phyloP scores from a whole-genome alignment of 2,888 invertebrate genomes.

The Sinopyrophorus schimmeli region DNA sequence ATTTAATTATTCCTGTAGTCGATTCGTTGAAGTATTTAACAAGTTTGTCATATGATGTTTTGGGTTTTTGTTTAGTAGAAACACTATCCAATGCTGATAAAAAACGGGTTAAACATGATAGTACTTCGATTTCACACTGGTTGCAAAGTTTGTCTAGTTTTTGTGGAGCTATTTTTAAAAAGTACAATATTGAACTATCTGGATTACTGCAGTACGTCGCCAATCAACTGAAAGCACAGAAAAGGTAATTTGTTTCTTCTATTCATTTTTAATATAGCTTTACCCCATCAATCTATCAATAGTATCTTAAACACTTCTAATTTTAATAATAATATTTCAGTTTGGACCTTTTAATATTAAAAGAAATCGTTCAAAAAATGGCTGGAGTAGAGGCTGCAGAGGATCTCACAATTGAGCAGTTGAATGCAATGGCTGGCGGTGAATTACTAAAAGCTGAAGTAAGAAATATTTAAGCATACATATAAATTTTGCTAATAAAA shows the following conservation, averaged over 20 bases:
- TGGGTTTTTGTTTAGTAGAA: conserved; percentile 94
- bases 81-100: conserved; percentile 80
- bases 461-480: too few species aligned
- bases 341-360: conserved; percentile 88
- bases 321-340: conserved; percentile 55
- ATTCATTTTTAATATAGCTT: neutral
- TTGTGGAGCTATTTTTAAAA: conserved; percentile 95
- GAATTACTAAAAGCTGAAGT: conserved; percentile 94
- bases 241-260: conserved; percentile 66
- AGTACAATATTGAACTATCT: conserved; percentile 94
- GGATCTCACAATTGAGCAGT: conserved; percentile 93
- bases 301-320: conserved; percentile 15
- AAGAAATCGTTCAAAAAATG: conserved; percentile 99
- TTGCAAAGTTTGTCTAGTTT: conserved; percentile 93
- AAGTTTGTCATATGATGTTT: conserved; percentile 91
- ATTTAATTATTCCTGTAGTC: conserved; percentile 78
- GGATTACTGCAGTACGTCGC: conserved; percentile 96
- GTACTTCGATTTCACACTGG: conserved; percentile 91
- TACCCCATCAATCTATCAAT: neutral
- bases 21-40: conserved; percentile 97
- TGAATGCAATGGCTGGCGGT: conserved; percentile 97
- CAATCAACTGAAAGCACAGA: conserved; percentile 94
- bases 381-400: conserved; percentile 97
- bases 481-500: neutral
- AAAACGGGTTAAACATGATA: conserved; percentile 81